These are phyloP conservation scores for Macrosoma leucophasiata DNA, from an alignment of 2,888 invertebrate genomes.

Conservation along the genomic window DNA sequence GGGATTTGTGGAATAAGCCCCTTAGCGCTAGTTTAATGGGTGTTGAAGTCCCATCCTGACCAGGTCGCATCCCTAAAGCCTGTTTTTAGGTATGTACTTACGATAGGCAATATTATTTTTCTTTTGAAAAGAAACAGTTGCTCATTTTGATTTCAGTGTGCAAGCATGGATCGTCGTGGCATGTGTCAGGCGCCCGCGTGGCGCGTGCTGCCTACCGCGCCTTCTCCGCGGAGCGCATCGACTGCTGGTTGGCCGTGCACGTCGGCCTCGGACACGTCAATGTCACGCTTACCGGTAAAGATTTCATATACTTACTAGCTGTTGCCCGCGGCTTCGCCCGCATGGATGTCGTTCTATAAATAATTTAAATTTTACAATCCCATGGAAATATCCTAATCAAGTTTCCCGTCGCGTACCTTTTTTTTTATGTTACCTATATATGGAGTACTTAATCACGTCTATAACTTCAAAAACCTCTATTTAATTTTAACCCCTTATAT, in stretches of 20 bases:
- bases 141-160: conserved; percentile 82
- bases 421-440: not conserved
- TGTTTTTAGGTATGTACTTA: no score
- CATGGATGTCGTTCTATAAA: not conserved
- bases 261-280: conserved; percentile 96
- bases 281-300: conserved; percentile 91
- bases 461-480: no score
- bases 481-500: no score
- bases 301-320: no score
- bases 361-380: not conserved
- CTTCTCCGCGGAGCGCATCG: conserved; percentile 90
- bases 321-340: no score
- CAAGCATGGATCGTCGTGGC: conserved; percentile 94
- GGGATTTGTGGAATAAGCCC: no score
- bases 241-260: conserved; percentile 92
- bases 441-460: no score
- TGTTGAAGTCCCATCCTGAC: no score
- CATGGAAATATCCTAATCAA: not conserved
- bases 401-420: not conserved
- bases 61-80: no score
- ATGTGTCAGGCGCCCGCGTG: conserved; percentile 89
- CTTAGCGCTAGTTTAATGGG: no score
- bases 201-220: conserved; percentile 88
- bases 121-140: not conserved
- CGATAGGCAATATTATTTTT: no score